Percentiles rank a stretch among this genome's conserved stretches.
Conservation (phyloP, 2,888 invertebrate species). For the Pristionchus mayeri region DNA sequence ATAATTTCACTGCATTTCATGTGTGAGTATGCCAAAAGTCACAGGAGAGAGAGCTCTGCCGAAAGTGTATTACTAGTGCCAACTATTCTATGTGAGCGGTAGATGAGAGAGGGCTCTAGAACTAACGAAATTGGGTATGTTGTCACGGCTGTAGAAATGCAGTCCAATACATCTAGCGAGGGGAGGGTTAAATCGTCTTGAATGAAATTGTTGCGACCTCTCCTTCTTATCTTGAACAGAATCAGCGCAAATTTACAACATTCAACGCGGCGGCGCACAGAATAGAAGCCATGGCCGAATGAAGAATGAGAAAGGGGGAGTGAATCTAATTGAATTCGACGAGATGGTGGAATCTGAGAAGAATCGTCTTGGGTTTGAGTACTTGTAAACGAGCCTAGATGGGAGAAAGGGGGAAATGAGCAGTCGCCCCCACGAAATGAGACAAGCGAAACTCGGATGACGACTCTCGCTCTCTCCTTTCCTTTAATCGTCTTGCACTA, state of each 20-base stretch:
- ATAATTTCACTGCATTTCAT: too few species aligned
- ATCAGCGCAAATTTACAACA: not conserved
- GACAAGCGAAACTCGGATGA: not conserved
- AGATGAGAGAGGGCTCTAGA: not conserved
- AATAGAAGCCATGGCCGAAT: not conserved
- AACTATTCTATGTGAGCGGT: too few species aligned
- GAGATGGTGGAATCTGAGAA: constrained; percentile 34
- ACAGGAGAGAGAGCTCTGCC: too few species aligned
- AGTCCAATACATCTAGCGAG: too few species aligned
- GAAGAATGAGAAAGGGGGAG: not conserved
- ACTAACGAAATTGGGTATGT: not conserved
- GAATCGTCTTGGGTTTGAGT: not conserved
- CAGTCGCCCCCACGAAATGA: constrained; percentile 13
- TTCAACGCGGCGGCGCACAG: not conserved
- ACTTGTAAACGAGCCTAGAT: constrained; percentile 12
- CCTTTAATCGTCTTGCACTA: too few species aligned
- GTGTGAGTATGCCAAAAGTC: too few species aligned
- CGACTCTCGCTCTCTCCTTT: not conserved
- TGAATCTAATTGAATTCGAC: constrained; percentile 33
- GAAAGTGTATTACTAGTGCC: too few species aligned
- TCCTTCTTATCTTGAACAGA: not conserved
- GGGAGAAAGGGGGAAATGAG: constrained; percentile 33
- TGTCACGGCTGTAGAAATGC: not conserved
- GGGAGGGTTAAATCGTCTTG: not conserved
- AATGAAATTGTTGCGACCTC: not conserved